Percentiles rank a stretch among this genome's conserved stretches.
These are phyloP conservation scores for Lethrus apterus DNA, from an alignment of 1,140 invertebrate genomes.

Conservation along the genomic window DNA sequence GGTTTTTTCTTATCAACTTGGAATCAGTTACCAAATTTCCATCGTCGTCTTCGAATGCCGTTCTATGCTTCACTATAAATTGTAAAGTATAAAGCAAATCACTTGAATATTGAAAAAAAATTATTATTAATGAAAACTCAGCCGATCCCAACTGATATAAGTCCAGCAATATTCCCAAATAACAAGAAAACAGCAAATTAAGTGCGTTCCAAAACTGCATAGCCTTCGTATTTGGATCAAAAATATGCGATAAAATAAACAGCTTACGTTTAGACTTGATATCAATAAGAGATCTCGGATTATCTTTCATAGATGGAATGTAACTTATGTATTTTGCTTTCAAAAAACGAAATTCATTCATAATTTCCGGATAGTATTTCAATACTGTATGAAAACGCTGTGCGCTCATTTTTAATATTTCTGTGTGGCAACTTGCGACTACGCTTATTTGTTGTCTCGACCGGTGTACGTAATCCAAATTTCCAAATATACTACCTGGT, in stretches of 20 bases:
- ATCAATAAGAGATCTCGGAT: no score
- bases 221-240: background rate
- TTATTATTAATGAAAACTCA: slow-evolving; percentile 1
- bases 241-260: no score
- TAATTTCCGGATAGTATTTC: background rate
- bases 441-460: background rate
- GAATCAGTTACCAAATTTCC: slow-evolving; percentile 4
- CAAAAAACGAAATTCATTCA: slow-evolving; percentile 1
- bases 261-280: no score
- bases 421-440: slow-evolving; percentile 4
- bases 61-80: background rate
- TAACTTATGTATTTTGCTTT: slow-evolving; percentile 1
- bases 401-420: slow-evolving; percentile 1
- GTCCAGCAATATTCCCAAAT: slow-evolving; percentile 2
- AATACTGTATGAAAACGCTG: background rate
- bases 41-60: slow-evolving; percentile 3
- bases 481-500: slow-evolving; percentile 8
- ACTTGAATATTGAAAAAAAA: slow-evolving; percentile 1
- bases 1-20: background rate
- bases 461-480: slow-evolving; percentile 4
- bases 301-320: background rate
- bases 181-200: slow-evolving; percentile 4
- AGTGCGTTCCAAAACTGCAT: slow-evolving; percentile 1
- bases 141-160: slow-evolving; percentile 1
- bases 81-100: slow-evolving; percentile 2